Evolutionary conservation across 1,140 invertebrate species (phyloP), one percentile per base, ranked within the genome.

Genomic region (Nylanderia fulva): DNA sequence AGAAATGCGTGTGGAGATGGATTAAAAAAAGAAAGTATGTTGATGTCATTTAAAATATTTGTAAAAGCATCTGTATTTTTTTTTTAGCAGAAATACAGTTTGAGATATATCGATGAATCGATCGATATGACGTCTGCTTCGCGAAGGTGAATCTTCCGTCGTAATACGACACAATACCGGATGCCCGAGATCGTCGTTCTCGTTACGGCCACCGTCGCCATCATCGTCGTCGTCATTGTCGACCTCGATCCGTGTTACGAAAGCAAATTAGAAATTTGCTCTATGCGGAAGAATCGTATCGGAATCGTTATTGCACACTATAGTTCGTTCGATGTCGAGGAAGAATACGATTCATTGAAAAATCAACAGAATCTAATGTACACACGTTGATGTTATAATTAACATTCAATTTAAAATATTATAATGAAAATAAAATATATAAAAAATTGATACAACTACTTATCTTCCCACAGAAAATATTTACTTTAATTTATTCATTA

Each of bases 221-320:
- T 54, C 74, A 42, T 56, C 48, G 60, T 56, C 21, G 13, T 15
- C 84, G 66, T 45, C 45, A 80, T 80, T 80, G 80, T 61, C 85
- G 86, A 77, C 58, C 77, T 74, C 85, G 68, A 79, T 61, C 13
- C 48, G 66, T 56, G 58, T 76, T 85, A 87, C 45, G 60, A 85
- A 86, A 88, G 86, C 80, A 85, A 85, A 85, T 88, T 79, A 87
- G 82, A 88, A 85, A 88, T 88, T 85, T 88, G n/a, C 86, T 87
- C 71, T 24, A 56, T 39, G 21, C 42, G 68, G 36, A 77, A 75
- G 58, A n/a, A 60, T 87, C 68, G 56, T 85, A 87, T 66, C 85
- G 52, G 63, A 85, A 79, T 80, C 58, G 60, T 87, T 52, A 66
- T 33, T 45, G 71, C 58, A 36, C 54, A 69, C 27, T 69, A 48